Evolutionary conservation across 2,888 invertebrate species (phyloP).

Genomic region (Diplolepis rosae): DNA sequence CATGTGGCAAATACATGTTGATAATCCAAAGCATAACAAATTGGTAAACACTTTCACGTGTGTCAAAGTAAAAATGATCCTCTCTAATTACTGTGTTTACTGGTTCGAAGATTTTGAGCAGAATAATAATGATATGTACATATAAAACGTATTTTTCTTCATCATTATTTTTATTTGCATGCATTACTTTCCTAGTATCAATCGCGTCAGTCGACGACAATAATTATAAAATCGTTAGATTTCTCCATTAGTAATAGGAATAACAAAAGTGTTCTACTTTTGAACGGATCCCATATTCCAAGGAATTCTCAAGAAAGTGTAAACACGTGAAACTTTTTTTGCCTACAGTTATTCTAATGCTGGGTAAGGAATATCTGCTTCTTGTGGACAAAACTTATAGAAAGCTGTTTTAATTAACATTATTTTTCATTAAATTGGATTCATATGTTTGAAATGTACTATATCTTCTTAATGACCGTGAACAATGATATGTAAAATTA

Average conservation of each 20-base stretch:
- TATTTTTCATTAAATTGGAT: background rate
- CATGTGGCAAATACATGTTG: background rate
- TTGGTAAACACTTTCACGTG: background rate
- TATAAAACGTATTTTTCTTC: background rate
- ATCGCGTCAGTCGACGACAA: conserved; percentile 1
- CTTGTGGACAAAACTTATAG: background rate
- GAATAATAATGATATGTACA: too few species aligned
- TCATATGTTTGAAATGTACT: background rate
- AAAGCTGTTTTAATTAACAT: background rate
- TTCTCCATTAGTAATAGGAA: conserved; percentile 16
- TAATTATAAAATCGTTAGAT: conserved; percentile 11
- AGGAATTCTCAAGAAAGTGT: conserved; percentile 17
- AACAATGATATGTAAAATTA: background rate
- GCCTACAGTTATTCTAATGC: background rate
- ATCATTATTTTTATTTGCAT: conserved; percentile 2
- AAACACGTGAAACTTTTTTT: conserved; percentile 5
- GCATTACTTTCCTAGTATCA: background rate
- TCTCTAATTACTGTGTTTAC: conserved; percentile 5
- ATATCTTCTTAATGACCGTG: background rate
- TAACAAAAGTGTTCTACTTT: conserved; percentile 19
- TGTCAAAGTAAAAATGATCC: background rate
- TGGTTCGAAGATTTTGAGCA: conserved; percentile 3
- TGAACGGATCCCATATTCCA: background rate
- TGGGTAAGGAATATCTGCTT: background rate
- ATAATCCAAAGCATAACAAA: background rate